Base-by-base conservation (phyloP, 2,888 invertebrate genomes). In the Agrotis ipsilon region DNA sequence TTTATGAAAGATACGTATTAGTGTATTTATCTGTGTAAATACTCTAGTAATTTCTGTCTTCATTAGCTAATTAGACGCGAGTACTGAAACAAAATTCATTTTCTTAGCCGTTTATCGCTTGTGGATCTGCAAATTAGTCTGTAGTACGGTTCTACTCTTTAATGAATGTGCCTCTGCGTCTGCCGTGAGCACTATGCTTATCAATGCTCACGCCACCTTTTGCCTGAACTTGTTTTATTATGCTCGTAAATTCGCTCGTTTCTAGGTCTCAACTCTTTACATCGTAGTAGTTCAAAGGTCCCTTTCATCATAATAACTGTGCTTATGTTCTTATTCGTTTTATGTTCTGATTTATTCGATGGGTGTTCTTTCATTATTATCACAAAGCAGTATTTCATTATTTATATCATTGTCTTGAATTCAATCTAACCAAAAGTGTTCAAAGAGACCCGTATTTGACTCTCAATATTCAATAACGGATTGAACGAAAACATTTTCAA, bases 121-220 rank as follows among this genome's bases (percentile, higher is more conserved):
- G 72, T 58, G 58, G 32, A 66, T 75, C 72, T 80, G 66, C 70
- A 74, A 78, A 75, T 78, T 76, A 21, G 77, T 82, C 67, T 70
- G 73, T 73, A 68, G 72, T 72, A 64, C 60, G 61, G 65, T 70
- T 52, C 14, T 43, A 21, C 39, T 43, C 16, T 72, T 78, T 82
- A 82, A 85, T 85, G 78, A 87, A 80, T 80, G 72, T 75, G 78
- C 68, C 79, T 79, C 71, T 67, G 27, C 75, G 83, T 87, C 83
- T 81, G 69, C 62, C 59, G 67, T 63, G 79, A 82, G 77, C 78
- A 79, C 66, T 71, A 75, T 68, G 78, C 74, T 84, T 86, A 87
- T 86, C 86, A 86, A 72, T 82, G 78, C 78, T 72, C 75, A 74
- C 70, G 72, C 71, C 64, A 62, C 64, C 75, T 77, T 75, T 81